Evolutionary conservation across 2,113 vertebrate genomes (phyloP), one percentile per base, ranked within the genome.

Genomic region (Mormyrus lacerda): DNA sequence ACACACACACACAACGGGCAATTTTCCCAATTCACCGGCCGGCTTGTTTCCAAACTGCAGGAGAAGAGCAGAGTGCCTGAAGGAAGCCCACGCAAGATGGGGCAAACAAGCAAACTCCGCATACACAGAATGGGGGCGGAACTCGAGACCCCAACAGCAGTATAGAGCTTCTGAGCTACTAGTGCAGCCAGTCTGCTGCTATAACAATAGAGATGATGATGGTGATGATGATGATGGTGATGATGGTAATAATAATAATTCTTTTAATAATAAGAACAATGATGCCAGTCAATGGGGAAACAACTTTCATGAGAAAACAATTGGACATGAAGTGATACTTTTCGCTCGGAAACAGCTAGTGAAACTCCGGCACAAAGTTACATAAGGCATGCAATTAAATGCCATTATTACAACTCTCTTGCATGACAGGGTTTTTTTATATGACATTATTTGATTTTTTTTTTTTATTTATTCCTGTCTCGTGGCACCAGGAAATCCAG

Each of bases 381-480:
- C 82, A 51, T 89, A 53, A 84, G 76, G 31, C 51, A 8, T 83
- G 39, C 73, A 83, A 83, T 89, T 55, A 83, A 83, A 83, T 89
- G 51, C 48, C 11, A 89, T 89, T 58, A 48, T 89, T 84, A 42
- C 31, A 55, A 24, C 88, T 84, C 73, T 45, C 51, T 83, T 89
- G 69, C 73, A 47, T 61, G 87, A 65, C 73, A 19, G 47, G 65
- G 87, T 79, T 17, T 88, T 88, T 79, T 79, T 55, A 84, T 84
- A 35, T 61, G 76, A 89, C 73, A 82, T 82, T 89, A 61, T 87
- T 58, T 83, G 9, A 89, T 89, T 13, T 89, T 89, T 48, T 73
- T 51, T 88, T 88, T 76, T 35, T 73, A 35, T 88, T 47, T 88
- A 76, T 89, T 50, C 44, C 65, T 50, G 61, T 51, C 61, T 51